Conservation (phyloP, 2,113 vertebrate species). For the Hypomesus transpacificus region DNA sequence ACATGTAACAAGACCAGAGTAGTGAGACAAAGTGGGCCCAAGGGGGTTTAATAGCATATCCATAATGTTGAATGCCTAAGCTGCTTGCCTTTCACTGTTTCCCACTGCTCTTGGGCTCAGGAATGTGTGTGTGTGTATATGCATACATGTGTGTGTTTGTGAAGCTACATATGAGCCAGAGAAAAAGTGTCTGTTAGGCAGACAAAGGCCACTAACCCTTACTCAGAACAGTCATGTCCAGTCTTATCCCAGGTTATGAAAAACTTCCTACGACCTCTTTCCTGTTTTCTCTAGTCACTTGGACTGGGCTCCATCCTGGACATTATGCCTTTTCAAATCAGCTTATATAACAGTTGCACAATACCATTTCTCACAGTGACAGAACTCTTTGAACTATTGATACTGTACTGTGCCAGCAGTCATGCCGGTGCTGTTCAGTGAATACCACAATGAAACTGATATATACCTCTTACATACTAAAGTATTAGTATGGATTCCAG, state of each 20-base stretch:
- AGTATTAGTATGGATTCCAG: neutral
- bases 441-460: too few relatives aligned
- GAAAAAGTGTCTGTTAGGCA: neutral
- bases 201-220: neutral
- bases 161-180: slow-evolving; percentile 6
- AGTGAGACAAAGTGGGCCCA: slow-evolving; percentile 55
- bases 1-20: slow-evolving; percentile 44
- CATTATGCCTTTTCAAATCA: neutral
- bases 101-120: slow-evolving; percentile 9
- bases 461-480: neutral
- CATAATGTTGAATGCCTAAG: slow-evolving; percentile 39
- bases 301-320: neutral
- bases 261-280: neutral
- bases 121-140: slow-evolving; percentile 17
- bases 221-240: slow-evolving; percentile 12
- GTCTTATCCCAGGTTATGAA: slow-evolving; percentile 13
- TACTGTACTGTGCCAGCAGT: neutral
- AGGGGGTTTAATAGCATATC: slow-evolving; percentile 30
- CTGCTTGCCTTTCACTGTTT: slow-evolving; percentile 22
- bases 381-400: neutral
- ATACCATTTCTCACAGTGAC: neutral
- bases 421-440: too few relatives aligned
- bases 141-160: slow-evolving; percentile 16
- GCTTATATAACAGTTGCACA: neutral
- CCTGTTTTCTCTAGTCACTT: neutral